A percentile compares a stretch with the other conserved stretches of the same genome.
Evolutionary conservation across 1,140 invertebrate genomes (phyloP).

Genomic region (Lycorma delicatula): DNA sequence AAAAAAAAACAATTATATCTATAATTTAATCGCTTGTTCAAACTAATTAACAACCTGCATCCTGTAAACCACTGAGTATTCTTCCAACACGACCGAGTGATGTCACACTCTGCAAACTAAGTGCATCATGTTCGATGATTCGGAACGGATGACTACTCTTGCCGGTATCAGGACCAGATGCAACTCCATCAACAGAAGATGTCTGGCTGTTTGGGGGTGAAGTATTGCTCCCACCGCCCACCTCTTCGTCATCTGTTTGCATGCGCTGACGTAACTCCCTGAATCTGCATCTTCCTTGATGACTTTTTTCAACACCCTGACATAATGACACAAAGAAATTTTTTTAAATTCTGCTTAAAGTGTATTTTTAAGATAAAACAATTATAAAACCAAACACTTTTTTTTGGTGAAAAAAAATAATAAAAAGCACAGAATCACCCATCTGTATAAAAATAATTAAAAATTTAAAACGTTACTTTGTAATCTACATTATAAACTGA

Average conservation of each 20-base stretch:
- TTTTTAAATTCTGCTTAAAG: too few relatives aligned
- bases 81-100: conserved; percentile 69
- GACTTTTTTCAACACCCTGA: conserved; percentile 16
- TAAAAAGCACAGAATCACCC: too few relatives aligned
- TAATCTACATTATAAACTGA: too few relatives aligned
- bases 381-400: too few relatives aligned
- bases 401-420: too few relatives aligned
- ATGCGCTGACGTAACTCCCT: conserved; percentile 73
- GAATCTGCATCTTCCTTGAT: conserved; percentile 55
- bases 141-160: conserved; percentile 65
- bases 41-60: too few relatives aligned
- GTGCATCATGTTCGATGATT: conserved; percentile 76
- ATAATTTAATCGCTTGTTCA: too few relatives aligned
- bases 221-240: conserved; percentile 45
- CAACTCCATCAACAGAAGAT: conserved; percentile 55
- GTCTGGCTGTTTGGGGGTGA: conserved; percentile 72
- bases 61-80: conserved; percentile 50
- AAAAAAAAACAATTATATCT: too few relatives aligned
- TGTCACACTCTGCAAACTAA: conserved; percentile 78
- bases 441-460: too few relatives aligned
- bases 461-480: too few relatives aligned
- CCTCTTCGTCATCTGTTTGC: conserved; percentile 74
- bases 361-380: too few relatives aligned
- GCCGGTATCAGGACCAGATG: conserved; percentile 40
- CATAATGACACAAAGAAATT: too few relatives aligned